A percentile compares a stretch with the other conserved stretches of the same genome.
Evolutionary conservation across 2,888 invertebrate species (phyloP).

Genomic region (Synergus laeviventris): DNA sequence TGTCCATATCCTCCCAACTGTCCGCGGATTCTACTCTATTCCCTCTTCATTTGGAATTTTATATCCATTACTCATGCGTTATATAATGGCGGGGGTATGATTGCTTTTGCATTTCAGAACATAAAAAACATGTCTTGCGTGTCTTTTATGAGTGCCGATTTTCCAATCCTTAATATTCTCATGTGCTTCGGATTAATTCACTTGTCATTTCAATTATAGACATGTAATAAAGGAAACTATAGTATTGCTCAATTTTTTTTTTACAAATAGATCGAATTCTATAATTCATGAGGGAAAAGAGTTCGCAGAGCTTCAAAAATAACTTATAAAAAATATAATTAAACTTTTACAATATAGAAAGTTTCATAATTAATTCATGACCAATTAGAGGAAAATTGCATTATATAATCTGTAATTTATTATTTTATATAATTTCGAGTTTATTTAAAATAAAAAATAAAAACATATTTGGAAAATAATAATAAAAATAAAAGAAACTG

Average conservation of each 20-base stretch:
- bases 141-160: conserved; percentile 23
- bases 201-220: conserved; percentile 3
- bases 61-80: conserved; percentile 32
- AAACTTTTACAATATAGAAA: no score
- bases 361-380: no score
- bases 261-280: no score
- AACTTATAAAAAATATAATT: no score
- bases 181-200: conserved; percentile 26
- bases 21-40: conserved; percentile 42
- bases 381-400: no score
- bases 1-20: conserved; percentile 57
- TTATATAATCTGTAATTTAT: no score
- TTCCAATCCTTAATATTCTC: neutral
- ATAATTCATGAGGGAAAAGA: no score
- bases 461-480: no score
- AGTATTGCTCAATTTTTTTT: neutral
- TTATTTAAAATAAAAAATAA: no score
- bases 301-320: no score
- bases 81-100: conserved; percentile 33
- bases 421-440: no score
- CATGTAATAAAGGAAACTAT: neutral
- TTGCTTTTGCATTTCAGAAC: conserved; percentile 29
- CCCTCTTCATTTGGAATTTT: conserved; percentile 34
- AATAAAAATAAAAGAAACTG: no score
- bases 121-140: conserved; percentile 35